A percentile compares a stretch with the other conserved stretches of the same genome.
These are phyloP conservation scores for human DNA, from an alignment of 2,113 vertebrate species.

Conservation along the genomic window DNA sequence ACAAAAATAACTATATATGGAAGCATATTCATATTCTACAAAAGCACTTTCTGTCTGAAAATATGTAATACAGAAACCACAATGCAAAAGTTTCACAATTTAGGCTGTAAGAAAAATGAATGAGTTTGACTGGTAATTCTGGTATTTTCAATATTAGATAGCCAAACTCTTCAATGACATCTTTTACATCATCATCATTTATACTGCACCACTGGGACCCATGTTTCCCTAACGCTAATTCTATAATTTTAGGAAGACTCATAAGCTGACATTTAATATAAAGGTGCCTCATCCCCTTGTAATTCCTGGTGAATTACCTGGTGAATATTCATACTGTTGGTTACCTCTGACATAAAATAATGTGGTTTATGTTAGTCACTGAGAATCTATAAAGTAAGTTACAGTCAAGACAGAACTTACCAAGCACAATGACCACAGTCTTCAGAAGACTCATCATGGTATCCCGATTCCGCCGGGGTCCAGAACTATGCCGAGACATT, in stretches of 20 bases:
- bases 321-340: not conserved
- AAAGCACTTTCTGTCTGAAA: constrained; percentile 1
- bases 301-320: not conserved
- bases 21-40: not conserved
- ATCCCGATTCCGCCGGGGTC: constrained; percentile 95
- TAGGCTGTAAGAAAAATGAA: not conserved
- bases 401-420: constrained; percentile 85
- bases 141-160: not conserved
- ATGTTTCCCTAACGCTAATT: not conserved
- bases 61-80: not conserved
- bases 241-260: not conserved
- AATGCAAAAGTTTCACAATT: not conserved
- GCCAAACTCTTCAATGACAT: not conserved
- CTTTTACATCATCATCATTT: not conserved
- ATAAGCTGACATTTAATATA: not conserved
- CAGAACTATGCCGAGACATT: constrained; percentile 98
- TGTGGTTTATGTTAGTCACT: not conserved
- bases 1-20: not conserved
- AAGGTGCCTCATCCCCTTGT: not conserved
- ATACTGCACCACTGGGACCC: not conserved
- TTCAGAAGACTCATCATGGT: constrained; percentile 99
- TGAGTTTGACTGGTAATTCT: not conserved
- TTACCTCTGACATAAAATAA: not conserved
- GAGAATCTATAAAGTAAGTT: not conserved
- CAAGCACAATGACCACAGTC: constrained; percentile 97